Evolutionary conservation across 2,113 vertebrate species (phyloP).

Genomic region (Speoplatyrhinus poulsoni): DNA sequence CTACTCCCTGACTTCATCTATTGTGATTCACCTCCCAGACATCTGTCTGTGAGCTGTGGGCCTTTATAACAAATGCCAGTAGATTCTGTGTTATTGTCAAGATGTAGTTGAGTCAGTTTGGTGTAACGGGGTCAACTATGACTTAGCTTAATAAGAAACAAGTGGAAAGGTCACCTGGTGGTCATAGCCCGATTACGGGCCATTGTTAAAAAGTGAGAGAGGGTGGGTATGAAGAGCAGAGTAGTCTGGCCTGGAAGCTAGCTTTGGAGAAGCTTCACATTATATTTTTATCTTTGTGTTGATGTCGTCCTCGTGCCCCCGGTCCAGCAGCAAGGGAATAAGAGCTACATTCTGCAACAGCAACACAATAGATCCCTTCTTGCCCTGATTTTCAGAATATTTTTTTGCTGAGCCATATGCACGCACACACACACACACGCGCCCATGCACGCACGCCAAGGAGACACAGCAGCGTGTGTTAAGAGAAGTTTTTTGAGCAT

Average conservation of each 20-base stretch:
- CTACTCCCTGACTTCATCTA: conserved; percentile 64
- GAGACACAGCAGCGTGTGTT: conserved; percentile 17
- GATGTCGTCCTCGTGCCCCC: conserved; percentile 66
- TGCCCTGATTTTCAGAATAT: conserved; percentile 68
- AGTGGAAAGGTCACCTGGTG: conserved; percentile 60
- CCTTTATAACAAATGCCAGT: not conserved
- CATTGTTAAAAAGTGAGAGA: conserved; percentile 58
- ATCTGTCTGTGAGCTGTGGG: conserved; percentile 36
- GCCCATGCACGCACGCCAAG: not conserved
- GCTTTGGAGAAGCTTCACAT: conserved; percentile 68
- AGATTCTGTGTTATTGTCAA: no score
- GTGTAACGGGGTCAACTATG: conserved; percentile 17
- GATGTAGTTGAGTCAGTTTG: conserved; percentile 25
- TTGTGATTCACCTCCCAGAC: conserved; percentile 60
- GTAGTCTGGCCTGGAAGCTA: conserved; percentile 59
- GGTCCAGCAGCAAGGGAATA: conserved; percentile 61
- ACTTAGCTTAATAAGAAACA: conserved; percentile 53
- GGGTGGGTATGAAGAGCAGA: conserved; percentile 46
- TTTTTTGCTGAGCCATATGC: conserved; percentile 50
- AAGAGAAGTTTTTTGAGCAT: not conserved
- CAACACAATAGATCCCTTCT: conserved; percentile 71
- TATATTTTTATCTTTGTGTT: conserved; percentile 74
- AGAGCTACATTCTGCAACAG: conserved; percentile 66
- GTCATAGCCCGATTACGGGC: conserved; percentile 59
- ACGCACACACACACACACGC: conserved; percentile 35